Evolutionary conservation across 2,888 invertebrate species (phyloP).

Genomic region (Meteorus cinctellus): DNA sequence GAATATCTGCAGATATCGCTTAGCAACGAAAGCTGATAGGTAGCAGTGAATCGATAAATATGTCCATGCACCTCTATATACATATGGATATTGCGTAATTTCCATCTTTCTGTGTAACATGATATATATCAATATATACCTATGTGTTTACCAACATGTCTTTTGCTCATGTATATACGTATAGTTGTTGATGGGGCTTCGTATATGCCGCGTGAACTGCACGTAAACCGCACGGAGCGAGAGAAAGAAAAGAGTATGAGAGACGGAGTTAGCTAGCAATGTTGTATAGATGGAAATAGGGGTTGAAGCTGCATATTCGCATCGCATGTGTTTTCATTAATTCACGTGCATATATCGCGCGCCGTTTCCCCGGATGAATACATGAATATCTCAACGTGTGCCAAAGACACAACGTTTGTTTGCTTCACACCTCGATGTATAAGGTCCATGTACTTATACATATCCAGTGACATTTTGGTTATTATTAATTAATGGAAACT

Average conservation of each 20-base stretch:
- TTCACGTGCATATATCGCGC: constrained; percentile 40
- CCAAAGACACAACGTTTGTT: constrained; percentile 41
- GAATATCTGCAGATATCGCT: constrained; percentile 61
- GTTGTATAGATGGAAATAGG: not conserved
- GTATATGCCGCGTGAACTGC: constrained; percentile 38
- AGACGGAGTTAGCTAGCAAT: not conserved
- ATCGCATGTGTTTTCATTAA: constrained; percentile 40
- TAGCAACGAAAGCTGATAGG: constrained; percentile 71
- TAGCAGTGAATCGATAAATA: constrained; percentile 64
- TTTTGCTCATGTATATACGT: not conserved
- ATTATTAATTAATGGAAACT: too few relatives aligned
- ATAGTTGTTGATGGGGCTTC: constrained; percentile 21
- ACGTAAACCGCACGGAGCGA: constrained; percentile 18
- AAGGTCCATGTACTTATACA: constrained; percentile 24
- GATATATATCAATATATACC: constrained; percentile 37
- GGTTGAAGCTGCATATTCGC: constrained; percentile 34
- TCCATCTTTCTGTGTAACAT: constrained; percentile 30
- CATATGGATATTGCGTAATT: not conserved
- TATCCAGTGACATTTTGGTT: not conserved
- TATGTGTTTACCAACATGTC: constrained; percentile 20
- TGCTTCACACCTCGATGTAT: constrained; percentile 36
- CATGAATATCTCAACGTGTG: constrained; percentile 51
- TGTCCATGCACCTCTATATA: constrained; percentile 10
- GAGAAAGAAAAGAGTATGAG: not conserved
- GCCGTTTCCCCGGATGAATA: constrained; percentile 44